phyloP scores from a whole-genome alignment of 2,797 vertebrate genomes.

The Sitta carolinensis region DNA sequence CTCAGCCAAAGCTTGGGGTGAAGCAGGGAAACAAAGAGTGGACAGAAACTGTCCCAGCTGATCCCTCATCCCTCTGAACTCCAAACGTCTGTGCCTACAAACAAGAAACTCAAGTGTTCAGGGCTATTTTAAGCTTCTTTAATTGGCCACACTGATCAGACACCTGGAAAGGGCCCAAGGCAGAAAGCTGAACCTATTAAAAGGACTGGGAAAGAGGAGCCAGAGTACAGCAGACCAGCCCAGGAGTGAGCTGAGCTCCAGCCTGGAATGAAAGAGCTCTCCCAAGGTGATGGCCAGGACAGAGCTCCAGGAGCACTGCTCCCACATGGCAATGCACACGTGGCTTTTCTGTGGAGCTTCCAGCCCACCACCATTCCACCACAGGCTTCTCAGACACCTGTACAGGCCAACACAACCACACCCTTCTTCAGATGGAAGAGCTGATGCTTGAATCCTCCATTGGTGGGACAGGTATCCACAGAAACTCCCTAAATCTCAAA shows the following conservation, averaged over 20 bases:
- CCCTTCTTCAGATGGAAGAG: not conserved
- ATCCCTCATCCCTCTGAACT: not conserved
- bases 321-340: fast-evolving
- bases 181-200: not conserved
- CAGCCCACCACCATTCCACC: not conserved
- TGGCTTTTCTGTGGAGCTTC: not conserved
- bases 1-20: not conserved
- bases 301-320: not conserved
- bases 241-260: not conserved
- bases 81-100: not conserved
- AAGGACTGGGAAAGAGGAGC: not conserved
- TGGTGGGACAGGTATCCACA: not conserved
- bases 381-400: not conserved
- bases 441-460: not conserved
- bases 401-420: not conserved
- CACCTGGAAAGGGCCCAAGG: not conserved
- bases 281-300: fast-evolving
- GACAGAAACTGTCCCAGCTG: not conserved
- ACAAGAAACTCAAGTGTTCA: not conserved
- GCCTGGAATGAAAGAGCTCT: not conserved
- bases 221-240: not conserved
- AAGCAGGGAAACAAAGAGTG: not conserved
- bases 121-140: not conserved
- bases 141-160: not conserved
- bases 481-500: not conserved